phyloP scores from a whole-genome alignment of 2,797 vertebrate species.

The Setipinna tenuifilis region DNA sequence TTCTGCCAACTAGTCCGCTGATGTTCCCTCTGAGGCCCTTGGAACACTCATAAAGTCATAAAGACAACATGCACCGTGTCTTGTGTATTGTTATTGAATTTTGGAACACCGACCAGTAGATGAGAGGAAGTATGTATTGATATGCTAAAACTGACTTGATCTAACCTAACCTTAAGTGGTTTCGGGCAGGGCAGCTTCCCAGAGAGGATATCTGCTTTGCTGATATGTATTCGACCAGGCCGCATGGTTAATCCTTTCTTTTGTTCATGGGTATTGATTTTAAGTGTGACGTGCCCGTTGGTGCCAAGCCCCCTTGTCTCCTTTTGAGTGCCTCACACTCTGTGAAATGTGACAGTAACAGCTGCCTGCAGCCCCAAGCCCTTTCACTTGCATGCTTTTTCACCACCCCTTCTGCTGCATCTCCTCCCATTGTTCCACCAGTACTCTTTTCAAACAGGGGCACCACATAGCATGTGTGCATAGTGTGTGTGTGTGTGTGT shows the following conservation, averaged over 20 bases:
- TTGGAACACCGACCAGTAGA: neutral
- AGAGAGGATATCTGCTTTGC: neutral
- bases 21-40: neutral
- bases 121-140: neutral
- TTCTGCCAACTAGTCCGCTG: neutral
- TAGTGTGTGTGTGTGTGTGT: neutral
- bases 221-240: neutral
- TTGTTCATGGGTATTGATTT: neutral
- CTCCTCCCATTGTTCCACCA: neutral
- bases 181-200: too few species aligned
- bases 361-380: neutral
- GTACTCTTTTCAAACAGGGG: neutral
- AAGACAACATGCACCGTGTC: neutral
- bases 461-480: neutral
- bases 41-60: neutral
- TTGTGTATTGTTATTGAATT: neutral
- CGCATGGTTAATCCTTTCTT: neutral
- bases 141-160: neutral
- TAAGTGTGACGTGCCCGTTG: neutral
- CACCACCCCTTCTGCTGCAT: neutral
- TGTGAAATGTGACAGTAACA: neutral
- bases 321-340: neutral
- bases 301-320: conserved; percentile 1
- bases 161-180: neutral
- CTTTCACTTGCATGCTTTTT: neutral